Percentiles rank a stretch among this genome's conserved stretches.
Evolutionary conservation across 2,113 vertebrate species (phyloP).

Genomic region (Oostethus manadensis): DNA sequence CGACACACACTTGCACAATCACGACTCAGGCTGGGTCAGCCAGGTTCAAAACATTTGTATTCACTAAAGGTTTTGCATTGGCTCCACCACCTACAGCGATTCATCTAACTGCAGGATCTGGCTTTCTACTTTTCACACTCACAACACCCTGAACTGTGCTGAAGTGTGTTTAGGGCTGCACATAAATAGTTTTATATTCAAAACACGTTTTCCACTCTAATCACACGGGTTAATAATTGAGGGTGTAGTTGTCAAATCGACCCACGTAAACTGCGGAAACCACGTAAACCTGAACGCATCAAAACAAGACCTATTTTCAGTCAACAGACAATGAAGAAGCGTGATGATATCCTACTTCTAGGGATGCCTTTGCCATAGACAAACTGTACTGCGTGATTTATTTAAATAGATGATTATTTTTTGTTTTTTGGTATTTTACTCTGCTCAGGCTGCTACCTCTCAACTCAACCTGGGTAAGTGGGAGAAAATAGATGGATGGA

Average conservation of each 20-base stretch:
- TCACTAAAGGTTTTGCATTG: conserved; percentile 70
- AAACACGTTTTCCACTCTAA: conserved; percentile 31
- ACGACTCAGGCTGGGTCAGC: conserved; percentile 63
- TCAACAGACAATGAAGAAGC: no score
- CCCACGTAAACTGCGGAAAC: no score
- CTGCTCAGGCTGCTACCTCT: no score
- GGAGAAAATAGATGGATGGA: no score
- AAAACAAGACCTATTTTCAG: no score
- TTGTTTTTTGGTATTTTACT: no score
- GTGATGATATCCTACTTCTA: no score
- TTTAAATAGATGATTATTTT: no score
- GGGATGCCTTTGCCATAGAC: no score
- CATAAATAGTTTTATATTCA: conserved; percentile 38
- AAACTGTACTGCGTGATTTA: no score
- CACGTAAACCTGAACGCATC: no score
- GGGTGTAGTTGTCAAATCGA: not conserved
- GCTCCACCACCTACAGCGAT: conserved; percentile 69
- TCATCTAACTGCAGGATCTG: conserved; percentile 59
- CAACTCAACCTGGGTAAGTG: no score
- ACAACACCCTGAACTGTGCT: conserved; percentile 55
- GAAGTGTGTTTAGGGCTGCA: conserved; percentile 55
- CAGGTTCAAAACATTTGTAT: conserved; percentile 69
- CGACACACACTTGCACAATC: conserved; percentile 41
- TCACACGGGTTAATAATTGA: conserved; percentile 39
- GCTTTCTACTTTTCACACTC: conserved; percentile 56